Evolutionary conservation across 2,888 invertebrate genomes (phyloP), one percentile per base, ranked within the genome.

Genomic region (Atrina japonica): DNA sequence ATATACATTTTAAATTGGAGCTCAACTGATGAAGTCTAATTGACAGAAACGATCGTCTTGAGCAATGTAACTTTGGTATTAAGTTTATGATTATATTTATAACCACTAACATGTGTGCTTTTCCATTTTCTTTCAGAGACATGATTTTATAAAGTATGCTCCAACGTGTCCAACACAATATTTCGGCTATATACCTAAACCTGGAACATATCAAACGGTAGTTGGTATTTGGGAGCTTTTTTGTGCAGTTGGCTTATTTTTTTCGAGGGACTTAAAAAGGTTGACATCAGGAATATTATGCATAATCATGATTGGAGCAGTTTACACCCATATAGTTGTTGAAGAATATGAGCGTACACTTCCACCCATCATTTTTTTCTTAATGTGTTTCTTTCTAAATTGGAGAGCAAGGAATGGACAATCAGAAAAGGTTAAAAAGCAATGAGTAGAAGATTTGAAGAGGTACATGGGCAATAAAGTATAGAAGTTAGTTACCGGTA

Each of bases 151-250:
- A 43, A 2, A 6, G 1, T 21, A 43, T 11, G 41, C 25, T 9
- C 25, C 11, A 21, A 29, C 41, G 9, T 59, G 59, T 23, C 59
- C 59, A 6, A 59, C 59, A 3, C 43, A 23, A 11, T 43, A 43
- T 40, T 25, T 59, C 14, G 59, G 59, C 5, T 59, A 59, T n/a
- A 23, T 25, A 21, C 59, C 59, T 9, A 21, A 21, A 23, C 25
- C 45, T 7, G 23, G 23, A 40, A 43, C 43, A 21, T 59, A 59
- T 27, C 21, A 21, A 23, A 43, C 21, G 9, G 43, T 43, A 6
- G 43, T 59, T 0, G 59, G 43, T 16, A 16, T 43, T n/a, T 59
- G 59, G 59, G 59, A 59, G 43, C 11, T 59, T 3, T 43, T 59
- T n/a, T 59, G 59, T 23, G 43, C 14, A 3, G 25, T 16, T 23